Percentiles rank a stretch among this genome's conserved stretches.
Conservation (phyloP, 2,797 vertebrate species). For the Spatula versicolor region DNA sequence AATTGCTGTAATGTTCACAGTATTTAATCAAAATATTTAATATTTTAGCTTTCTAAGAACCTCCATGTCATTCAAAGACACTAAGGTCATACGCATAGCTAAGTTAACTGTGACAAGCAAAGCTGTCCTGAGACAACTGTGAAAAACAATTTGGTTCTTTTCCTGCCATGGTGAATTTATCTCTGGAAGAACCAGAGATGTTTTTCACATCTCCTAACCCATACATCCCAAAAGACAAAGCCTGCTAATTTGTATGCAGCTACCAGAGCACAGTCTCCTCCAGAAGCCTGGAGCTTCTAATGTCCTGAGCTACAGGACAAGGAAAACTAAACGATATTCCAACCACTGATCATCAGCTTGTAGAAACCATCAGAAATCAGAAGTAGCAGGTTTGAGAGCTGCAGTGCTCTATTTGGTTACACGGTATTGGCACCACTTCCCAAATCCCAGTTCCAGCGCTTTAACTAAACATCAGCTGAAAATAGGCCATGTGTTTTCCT, state of each 20-base stretch:
- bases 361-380: neutral
- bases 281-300: conserved; percentile 48
- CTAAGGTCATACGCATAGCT: neutral
- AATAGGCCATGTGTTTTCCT: neutral
- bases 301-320: conserved; percentile 11
- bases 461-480: neutral
- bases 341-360: neutral
- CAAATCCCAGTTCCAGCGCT: neutral
- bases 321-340: neutral
- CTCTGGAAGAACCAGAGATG: neutral
- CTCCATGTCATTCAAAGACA: neutral
- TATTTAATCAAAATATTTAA: neutral
- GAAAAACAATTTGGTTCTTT: neutral
- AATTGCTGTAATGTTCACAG: neutral
- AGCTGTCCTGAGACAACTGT: neutral
- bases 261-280: neutral
- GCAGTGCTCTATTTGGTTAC: neutral
- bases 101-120: neutral
- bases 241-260: conserved; percentile 32
- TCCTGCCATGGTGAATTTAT: neutral
- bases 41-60: neutral
- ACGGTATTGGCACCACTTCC: neutral
- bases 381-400: neutral
- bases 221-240: conserved; percentile 7
- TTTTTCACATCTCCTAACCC: conserved; percentile 8